Evolutionary conservation across 2,888 invertebrate species (phyloP), one percentile per base, ranked within the genome.

Genomic region (Cantharis rustica): DNA sequence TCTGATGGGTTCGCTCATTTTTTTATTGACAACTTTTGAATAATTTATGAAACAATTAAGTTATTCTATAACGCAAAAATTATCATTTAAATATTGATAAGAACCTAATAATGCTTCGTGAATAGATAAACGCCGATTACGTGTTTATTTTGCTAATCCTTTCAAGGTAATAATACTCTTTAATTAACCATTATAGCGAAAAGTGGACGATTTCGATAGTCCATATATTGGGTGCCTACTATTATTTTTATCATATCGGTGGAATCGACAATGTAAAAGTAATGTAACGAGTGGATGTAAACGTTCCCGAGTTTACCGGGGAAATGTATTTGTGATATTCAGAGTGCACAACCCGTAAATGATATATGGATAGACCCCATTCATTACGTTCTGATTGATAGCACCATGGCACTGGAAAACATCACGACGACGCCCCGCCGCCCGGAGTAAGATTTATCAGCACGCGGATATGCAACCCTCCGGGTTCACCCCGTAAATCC

Each of bases 351-450:
- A 80, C 81, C 81, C 81, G 82, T 81, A 81, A 82, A 83, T 83
- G 83, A 84, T 84, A 78, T 82, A 84, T 84, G 82, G 77, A 77
- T 79, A 80, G 79, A 75, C 77, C 81, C 81, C 82, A 82, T 82
- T 81, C 81, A 81, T 82, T 83, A 81, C 80, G 79, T 77, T 75
- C 79, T 84, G 84, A 84, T 84, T 83, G 83, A 84, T 84, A 82
- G 80, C 80, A 81, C 80, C 69, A 23, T 68, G 73, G 71, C 73
- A 75, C 73, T 75, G 71, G 72, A 77, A 76, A 76, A 76, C 76
- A 76, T 76, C 77, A 69, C 75, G 61, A 66, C 77, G 75, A 75
- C 77, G 77, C 72, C 75, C 75, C 70, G 75, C 70, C 77, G 72
- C 73, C 78, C 69, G 70, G 73, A 31, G 69, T 47, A 66, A 72